Evolutionary conservation across 2,113 vertebrate genomes (phyloP), one percentile per base, ranked within the genome.

Genomic region (Scomber japonicus): DNA sequence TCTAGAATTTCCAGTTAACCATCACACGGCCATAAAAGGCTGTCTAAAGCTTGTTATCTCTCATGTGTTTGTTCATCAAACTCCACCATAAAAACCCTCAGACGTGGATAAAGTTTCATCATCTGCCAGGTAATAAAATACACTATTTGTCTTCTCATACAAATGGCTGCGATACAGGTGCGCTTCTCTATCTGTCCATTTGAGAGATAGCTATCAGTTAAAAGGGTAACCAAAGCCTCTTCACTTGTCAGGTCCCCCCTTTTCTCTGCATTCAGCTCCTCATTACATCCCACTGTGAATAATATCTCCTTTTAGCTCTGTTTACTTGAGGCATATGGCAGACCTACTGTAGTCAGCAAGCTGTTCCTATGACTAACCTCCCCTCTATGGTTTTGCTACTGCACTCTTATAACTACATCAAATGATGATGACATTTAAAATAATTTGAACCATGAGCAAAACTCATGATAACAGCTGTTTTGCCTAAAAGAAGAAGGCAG

Each of bases 131-230:
- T 92, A 91, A 93, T 90, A 68, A 91, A 91, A 90, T 80, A 83
- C 86, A 80, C 86, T 65, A 54, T 89, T 92, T 91, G 90, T 93
- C 86, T 86, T 87, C 64, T 73, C 53, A 66, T 60, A 82, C 86
- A 89, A 92, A 81, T 85, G 82, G 27, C 83, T 44, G 75, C 64
- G 55, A 84, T 84, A 82, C 90, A 92, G 89, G 91, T 91, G 87
- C 15, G 13, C 81, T 82, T 75, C 30, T 75, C 79, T 75, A 71
- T 85, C 77, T 81, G 66, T 89, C 82, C 69, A 67, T 90, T 85
- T 89, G 80, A 89, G 86, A 92, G 93, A 94, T 94, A 71, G 79
- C 85, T 78, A 93, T 94, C 93, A 88, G 89, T 93, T 90, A 91
- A 93, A 91, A 91, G 79, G 83, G 93, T 94, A 94, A 94, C 93